phyloP scores from a whole-genome alignment of 2,797 vertebrate species.

The Molothrus ater region DNA sequence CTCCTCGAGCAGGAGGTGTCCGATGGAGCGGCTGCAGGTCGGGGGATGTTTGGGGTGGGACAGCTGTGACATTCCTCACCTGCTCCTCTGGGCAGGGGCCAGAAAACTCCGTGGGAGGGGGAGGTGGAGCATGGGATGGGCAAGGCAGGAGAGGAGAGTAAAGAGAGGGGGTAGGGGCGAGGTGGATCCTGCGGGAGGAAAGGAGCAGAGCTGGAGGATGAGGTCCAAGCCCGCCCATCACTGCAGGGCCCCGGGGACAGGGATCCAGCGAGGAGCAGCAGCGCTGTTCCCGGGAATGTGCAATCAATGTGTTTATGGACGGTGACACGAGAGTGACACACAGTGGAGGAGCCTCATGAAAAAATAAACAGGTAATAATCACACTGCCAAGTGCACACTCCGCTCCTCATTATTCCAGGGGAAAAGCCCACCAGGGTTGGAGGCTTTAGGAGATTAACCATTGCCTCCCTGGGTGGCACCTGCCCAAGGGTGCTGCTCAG shows the following conservation, averaged over 20 bases:
- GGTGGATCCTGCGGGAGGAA: background rate
- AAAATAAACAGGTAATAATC: constrained; percentile 65
- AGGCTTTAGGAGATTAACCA: background rate
- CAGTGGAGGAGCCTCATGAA: constrained; percentile 68
- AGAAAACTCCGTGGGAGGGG: background rate
- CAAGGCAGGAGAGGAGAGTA: background rate
- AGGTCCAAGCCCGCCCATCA: background rate
- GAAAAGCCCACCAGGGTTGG: background rate
- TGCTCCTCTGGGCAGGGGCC: background rate
- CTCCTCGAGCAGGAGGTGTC: rapidly evolving
- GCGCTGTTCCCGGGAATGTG: background rate
- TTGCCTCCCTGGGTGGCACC: background rate
- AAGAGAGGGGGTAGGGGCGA: background rate
- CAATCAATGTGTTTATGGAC: constrained; percentile 36
- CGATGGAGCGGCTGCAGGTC: rapidly evolving
- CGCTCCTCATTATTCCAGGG: background rate
- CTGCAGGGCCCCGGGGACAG: background rate
- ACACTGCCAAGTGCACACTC: background rate
- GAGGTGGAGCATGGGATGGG: background rate
- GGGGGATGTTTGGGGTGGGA: background rate
- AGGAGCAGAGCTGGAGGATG: background rate
- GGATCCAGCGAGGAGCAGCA: background rate
- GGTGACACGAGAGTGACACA: constrained; percentile 65
- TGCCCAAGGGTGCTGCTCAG: background rate
- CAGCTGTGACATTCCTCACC: background rate